Evolutionary conservation across 2,888 invertebrate genomes (phyloP).

Genomic region (Leptinotarsa rubiginosa): DNA sequence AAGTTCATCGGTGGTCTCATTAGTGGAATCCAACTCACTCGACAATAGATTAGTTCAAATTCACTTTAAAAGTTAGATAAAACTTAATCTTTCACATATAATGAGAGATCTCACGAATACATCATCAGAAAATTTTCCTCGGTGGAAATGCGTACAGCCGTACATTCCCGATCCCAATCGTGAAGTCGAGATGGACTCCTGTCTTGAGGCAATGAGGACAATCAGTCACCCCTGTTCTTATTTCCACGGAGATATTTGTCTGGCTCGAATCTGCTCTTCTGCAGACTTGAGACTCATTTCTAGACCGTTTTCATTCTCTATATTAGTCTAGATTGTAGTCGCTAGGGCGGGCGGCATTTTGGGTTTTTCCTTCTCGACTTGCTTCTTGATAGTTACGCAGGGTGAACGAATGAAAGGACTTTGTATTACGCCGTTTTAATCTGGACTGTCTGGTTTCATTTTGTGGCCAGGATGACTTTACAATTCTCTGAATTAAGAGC

Average conservation of each 20-base stretch:
- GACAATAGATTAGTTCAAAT: too few species aligned
- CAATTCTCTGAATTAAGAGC: too few species aligned
- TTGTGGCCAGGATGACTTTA: too few species aligned
- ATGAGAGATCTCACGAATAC: not conserved
- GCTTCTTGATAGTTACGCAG: not conserved
- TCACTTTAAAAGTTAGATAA: not conserved
- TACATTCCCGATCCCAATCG: conserved; percentile 57
- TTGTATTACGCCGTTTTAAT: too few species aligned
- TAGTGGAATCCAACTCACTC: too few species aligned
- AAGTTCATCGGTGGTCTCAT: too few species aligned
- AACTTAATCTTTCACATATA: not conserved
- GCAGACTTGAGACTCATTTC: conserved; percentile 59
- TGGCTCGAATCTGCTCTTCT: conserved; percentile 57
- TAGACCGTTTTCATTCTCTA: conserved; percentile 56
- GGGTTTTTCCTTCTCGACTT: conserved; percentile 40
- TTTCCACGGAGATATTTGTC: conserved; percentile 63
- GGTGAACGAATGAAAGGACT: not conserved
- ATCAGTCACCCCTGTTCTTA: conserved; percentile 65
- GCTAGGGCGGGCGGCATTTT: conserved; percentile 48
- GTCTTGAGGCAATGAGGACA: conserved; percentile 66
- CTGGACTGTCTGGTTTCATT: too few species aligned
- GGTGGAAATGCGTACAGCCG: conserved; percentile 53
- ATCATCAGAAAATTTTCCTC: conserved; percentile 31
- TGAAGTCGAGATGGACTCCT: conserved; percentile 62
- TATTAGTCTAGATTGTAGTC: conserved; percentile 58